Percentiles rank a stretch among this genome's conserved stretches.
Conservation (phyloP, 2,113 vertebrate species). For the Blennius ocellaris region DNA sequence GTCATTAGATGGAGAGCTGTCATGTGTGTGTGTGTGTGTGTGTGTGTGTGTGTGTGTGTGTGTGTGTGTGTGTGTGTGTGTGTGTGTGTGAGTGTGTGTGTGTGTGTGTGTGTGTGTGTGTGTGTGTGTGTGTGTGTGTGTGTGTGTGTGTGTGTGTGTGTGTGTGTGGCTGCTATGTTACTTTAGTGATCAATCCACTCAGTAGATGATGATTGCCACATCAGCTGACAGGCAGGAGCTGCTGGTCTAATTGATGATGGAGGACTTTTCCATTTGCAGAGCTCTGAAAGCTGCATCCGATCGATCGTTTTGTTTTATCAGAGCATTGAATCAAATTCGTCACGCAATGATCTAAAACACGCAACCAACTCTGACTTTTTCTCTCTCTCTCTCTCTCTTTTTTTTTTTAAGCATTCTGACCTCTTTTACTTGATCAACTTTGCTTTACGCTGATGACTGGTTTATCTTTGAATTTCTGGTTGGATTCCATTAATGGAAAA, state of each 20-base stretch:
- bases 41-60: slow-evolving; percentile 28
- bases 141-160: slow-evolving; percentile 2
- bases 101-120: slow-evolving; percentile 29
- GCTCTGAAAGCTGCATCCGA: slow-evolving; percentile 6
- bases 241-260: slow-evolving; percentile 15
- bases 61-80: slow-evolving; percentile 7
- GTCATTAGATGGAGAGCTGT: slow-evolving; percentile 55
- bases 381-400: neutral
- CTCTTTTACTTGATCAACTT: neutral
- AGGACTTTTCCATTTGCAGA: neutral
- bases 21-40: neutral
- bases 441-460: neutral
- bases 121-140: neutral
- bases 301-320: slow-evolving; percentile 7
- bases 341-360: neutral
- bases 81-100: slow-evolving; percentile 4
- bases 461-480: no score
- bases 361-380: no score
- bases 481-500: no score
- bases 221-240: slow-evolving; percentile 12
- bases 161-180: slow-evolving; percentile 31
- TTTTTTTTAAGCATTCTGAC: neutral
- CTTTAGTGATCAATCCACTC: slow-evolving; percentile 56
- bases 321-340: slow-evolving; percentile 7
- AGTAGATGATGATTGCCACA: slow-evolving; percentile 42